Evolutionary conservation across 2,797 vertebrate species (phyloP).

Genomic region (Leuciscus waleckii): DNA sequence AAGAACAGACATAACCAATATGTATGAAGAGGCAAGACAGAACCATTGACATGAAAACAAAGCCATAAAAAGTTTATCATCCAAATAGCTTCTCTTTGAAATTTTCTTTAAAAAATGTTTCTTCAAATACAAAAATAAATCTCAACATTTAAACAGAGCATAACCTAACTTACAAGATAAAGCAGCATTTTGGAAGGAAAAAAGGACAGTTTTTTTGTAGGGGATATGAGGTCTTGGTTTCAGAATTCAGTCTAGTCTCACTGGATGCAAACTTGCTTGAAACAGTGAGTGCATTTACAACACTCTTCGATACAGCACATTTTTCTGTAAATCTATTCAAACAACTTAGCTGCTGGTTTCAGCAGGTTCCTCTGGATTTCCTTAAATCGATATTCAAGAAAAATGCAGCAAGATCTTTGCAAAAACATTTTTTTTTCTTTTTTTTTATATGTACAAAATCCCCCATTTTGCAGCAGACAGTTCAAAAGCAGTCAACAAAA

Average conservation of each 20-base stretch:
- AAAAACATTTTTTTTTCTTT: conserved; percentile 41
- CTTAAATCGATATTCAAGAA: conserved; percentile 57
- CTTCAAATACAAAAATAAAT: conserved; percentile 74
- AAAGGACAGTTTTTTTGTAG: conserved; percentile 47
- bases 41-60: conserved; percentile 57
- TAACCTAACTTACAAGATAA: conserved; percentile 59
- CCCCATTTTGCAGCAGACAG: conserved; percentile 59
- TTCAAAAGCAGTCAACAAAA: conserved; percentile 63
- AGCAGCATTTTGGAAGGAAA: conserved; percentile 67
- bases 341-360: conserved; percentile 32
- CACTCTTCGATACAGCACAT: conserved; percentile 18
- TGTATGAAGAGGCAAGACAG: conserved; percentile 35
- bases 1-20: conserved; percentile 25
- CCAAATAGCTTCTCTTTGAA: conserved; percentile 73
- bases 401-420: conserved; percentile 60
- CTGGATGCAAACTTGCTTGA: conserved; percentile 35
- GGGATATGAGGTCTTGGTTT: conserved; percentile 40
- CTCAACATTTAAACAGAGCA: conserved; percentile 61
- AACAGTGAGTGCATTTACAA: conserved; percentile 41
- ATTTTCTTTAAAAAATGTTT: conserved; percentile 63
- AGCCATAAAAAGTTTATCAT: conserved; percentile 53
- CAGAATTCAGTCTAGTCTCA: conserved; percentile 35
- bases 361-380: conserved; percentile 47
- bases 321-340: conserved; percentile 39
- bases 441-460: conserved; percentile 62